Evolutionary conservation across 2,888 invertebrate genomes (phyloP).

Genomic region (Abrostola triplasia): DNA sequence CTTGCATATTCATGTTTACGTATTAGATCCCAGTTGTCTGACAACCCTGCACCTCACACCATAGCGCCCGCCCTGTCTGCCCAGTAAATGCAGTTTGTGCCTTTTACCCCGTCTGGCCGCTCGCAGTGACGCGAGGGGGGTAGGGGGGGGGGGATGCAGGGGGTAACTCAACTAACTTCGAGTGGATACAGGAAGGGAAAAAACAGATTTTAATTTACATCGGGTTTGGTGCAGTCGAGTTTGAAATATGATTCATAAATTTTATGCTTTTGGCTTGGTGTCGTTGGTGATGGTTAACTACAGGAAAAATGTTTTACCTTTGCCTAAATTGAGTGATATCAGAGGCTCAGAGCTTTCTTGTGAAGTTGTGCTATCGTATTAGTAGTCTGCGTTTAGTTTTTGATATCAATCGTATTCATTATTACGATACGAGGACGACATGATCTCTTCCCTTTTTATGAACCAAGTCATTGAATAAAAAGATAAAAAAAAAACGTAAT

Average conservation of each 20-base stretch:
- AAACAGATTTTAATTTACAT: slow-evolving; percentile 46
- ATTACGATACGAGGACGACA: too few species aligned
- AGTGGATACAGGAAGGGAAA: slow-evolving; percentile 18
- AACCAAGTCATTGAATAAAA: too few species aligned
- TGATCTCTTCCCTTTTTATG: too few species aligned
- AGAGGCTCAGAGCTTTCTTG: too few species aligned
- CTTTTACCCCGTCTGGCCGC: slow-evolving; percentile 37
- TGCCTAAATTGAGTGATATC: not conserved
- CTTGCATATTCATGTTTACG: too few species aligned
- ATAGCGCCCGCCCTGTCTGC: slow-evolving; percentile 43
- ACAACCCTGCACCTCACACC: slow-evolving; percentile 28
- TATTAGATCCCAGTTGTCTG: not conserved
- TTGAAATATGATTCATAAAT: slow-evolving; percentile 10
- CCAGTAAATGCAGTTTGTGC: slow-evolving; percentile 44
- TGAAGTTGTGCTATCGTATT: too few species aligned
- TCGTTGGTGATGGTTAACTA: too few species aligned
- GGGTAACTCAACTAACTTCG: slow-evolving; percentile 24
- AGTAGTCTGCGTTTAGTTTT: too few species aligned
- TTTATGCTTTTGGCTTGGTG: too few species aligned
- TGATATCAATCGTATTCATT: too few species aligned
- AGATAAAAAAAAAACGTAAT: too few species aligned
- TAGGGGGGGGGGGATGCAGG: not conserved
- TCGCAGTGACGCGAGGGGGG: not conserved
- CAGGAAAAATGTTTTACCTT: slow-evolving; percentile 5
- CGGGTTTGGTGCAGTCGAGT: slow-evolving; percentile 51